A percentile compares a stretch with the other conserved stretches of the same genome.
These are phyloP conservation scores for Delichon dasypus DNA, from an alignment of 2,797 vertebrate genomes.

Conservation along the genomic window DNA sequence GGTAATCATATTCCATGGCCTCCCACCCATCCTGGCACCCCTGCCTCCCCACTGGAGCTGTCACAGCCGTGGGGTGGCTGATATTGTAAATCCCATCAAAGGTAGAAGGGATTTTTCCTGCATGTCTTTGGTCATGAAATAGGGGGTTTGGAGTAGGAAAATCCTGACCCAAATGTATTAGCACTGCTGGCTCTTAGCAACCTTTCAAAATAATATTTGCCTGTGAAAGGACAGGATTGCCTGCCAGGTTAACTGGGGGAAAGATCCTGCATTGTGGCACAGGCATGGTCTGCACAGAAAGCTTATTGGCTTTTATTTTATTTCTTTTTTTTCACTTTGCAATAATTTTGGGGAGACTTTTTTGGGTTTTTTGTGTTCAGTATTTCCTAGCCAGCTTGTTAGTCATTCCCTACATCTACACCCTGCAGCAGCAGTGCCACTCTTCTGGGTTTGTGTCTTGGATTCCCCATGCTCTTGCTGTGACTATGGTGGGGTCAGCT, in stretches of 20 bases:
- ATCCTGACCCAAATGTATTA: background rate
- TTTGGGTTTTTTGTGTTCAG: background rate
- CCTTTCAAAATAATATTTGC: background rate
- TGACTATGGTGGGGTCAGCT: background rate
- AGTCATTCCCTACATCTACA: background rate
- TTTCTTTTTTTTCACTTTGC: background rate
- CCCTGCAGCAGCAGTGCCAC: background rate
- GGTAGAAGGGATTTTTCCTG: background rate
- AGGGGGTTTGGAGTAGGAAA: background rate
- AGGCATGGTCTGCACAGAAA: rapidly evolving
- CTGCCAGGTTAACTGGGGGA: background rate
- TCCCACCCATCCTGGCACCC: background rate
- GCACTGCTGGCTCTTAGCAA: background rate
- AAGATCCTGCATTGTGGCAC: background rate
- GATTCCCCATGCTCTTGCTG: background rate
- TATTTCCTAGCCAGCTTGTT: background rate
- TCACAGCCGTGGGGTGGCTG: rapidly evolving
- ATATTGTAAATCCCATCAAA: background rate
- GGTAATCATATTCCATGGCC: rapidly evolving
- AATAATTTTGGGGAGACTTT: background rate
- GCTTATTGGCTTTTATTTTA: background rate
- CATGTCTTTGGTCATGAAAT: background rate
- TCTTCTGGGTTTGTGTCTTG: background rate
- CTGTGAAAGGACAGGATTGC: background rate
- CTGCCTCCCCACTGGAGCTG: rapidly evolving